Conservation (phyloP, 2,113 vertebrate genomes). For the Trachemys scripta region DNA sequence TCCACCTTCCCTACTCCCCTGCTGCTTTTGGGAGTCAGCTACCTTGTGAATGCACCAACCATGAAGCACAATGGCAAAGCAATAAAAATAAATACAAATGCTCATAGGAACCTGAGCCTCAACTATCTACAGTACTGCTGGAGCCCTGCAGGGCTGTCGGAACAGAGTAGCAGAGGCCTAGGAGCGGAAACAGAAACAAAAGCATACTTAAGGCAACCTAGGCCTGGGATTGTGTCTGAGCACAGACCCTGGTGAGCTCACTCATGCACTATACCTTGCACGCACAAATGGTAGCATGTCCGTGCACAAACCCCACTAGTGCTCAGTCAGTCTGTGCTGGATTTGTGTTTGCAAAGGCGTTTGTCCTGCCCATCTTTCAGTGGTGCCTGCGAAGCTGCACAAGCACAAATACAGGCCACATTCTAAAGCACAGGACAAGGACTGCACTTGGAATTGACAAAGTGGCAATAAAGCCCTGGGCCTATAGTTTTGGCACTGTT, state of each 20-base stretch:
- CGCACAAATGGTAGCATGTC: not conserved
- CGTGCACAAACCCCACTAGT: not conserved
- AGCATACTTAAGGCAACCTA: not conserved
- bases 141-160: not conserved
- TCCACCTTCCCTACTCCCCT: not conserved
- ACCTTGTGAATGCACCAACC: not conserved
- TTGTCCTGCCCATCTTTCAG: not conserved
- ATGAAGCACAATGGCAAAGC: not conserved
- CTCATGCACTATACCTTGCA: not conserved
- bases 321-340: not conserved
- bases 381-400: not conserved
- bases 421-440: not conserved
- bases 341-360: not conserved
- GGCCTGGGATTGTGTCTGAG: not conserved
- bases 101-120: not conserved
- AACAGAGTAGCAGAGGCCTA: not conserved
- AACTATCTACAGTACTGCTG: not conserved
- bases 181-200: not conserved
- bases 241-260: not conserved
- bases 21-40: not conserved
- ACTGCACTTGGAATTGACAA: not conserved
- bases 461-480: not conserved
- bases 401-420: not conserved
- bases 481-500: not conserved
- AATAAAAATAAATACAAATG: not conserved